phyloP scores from a whole-genome alignment of 1,140 invertebrate genomes.

The Megalopta genalis region DNA sequence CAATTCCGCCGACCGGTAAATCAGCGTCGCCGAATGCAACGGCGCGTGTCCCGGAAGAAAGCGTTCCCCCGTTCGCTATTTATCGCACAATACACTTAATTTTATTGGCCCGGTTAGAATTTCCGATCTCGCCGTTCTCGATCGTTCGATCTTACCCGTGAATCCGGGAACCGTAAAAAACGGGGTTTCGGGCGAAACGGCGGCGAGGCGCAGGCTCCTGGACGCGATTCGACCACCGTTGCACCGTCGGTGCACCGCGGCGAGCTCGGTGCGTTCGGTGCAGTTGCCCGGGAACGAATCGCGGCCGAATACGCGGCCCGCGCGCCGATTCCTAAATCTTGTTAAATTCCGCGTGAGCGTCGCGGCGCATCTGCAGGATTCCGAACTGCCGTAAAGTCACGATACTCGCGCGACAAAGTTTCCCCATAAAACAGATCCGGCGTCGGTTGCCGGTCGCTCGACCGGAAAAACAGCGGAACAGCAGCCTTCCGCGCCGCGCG shows the following conservation, averaged over 20 bases:
- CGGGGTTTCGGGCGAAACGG: too few relatives aligned
- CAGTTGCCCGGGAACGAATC: slow-evolving; percentile 3
- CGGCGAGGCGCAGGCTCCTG: too few relatives aligned
- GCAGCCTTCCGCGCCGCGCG: background rate
- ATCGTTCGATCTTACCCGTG: background rate
- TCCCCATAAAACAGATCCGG: slow-evolving; percentile 36
- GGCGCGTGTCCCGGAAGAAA: background rate
- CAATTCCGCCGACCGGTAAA: too few relatives aligned
- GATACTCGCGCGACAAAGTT: slow-evolving; percentile 28
- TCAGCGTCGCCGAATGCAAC: too few relatives aligned
- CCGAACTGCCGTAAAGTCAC: slow-evolving; percentile 41
- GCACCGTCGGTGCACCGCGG: too few relatives aligned
- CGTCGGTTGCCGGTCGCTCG: background rate
- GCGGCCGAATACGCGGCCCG: background rate
- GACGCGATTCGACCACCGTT: too few relatives aligned
- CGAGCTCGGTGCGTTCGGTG: background rate
- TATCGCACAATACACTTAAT: background rate
- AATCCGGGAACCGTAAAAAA: background rate
- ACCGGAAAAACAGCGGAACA: background rate
- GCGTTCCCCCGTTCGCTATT: background rate
- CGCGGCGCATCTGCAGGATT: slow-evolving; percentile 38
- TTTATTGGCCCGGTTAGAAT: background rate
- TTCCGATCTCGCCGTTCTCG: background rate
- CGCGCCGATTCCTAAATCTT: slow-evolving; percentile 49
- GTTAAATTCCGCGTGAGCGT: slow-evolving; percentile 47